Evolutionary conservation across 1,140 invertebrate genomes (phyloP).

Genomic region (Spodoptera frugiperda): DNA sequence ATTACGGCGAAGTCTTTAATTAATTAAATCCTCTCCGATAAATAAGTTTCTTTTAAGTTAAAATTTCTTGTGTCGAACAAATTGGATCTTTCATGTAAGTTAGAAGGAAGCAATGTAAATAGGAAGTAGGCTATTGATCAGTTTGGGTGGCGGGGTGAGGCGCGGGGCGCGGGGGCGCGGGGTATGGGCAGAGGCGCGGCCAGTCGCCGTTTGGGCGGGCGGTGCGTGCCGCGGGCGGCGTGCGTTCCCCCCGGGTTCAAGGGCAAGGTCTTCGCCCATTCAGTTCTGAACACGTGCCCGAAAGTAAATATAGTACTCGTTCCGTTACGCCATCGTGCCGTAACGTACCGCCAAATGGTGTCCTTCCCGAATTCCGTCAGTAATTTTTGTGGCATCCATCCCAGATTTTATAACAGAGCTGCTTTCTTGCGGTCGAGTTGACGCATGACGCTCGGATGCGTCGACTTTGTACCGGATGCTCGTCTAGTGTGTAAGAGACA

Average conservation of each 20-base stretch:
- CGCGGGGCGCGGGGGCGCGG: conserved; percentile 53
- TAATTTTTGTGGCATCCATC: background rate
- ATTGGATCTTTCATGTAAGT: conserved; percentile 57
- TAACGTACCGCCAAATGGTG: conserved; percentile 58
- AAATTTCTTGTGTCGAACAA: conserved; percentile 25
- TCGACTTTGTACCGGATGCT: conserved; percentile 32
- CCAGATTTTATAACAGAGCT: background rate
- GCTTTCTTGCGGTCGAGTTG: conserved; percentile 8
- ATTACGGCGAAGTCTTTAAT: background rate
- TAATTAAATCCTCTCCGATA: conserved; percentile 21
- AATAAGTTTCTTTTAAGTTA: conserved; percentile 4
- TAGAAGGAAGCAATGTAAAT: conserved; percentile 63
- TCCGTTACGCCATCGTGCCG: conserved; percentile 68
- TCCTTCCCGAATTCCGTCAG: conserved; percentile 41
- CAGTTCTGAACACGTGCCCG: conserved; percentile 81
- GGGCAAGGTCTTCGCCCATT: conserved; percentile 79
- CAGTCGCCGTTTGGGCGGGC: conserved; percentile 75
- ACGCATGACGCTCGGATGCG: conserved; percentile 6
- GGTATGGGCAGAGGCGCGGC: conserved; percentile 66
- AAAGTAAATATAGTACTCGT: conserved; percentile 83
- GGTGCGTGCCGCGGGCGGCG: conserved; percentile 72
- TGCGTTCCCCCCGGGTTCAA: conserved; percentile 77
- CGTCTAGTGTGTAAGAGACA: conserved; percentile 38
- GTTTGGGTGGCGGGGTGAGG: conserved; percentile 49
- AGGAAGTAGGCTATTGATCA: conserved; percentile 79